Percentiles rank a stretch among this genome's conserved stretches.
Evolutionary conservation across 1,140 invertebrate genomes (phyloP).

Genomic region (Cyclina sinensis): DNA sequence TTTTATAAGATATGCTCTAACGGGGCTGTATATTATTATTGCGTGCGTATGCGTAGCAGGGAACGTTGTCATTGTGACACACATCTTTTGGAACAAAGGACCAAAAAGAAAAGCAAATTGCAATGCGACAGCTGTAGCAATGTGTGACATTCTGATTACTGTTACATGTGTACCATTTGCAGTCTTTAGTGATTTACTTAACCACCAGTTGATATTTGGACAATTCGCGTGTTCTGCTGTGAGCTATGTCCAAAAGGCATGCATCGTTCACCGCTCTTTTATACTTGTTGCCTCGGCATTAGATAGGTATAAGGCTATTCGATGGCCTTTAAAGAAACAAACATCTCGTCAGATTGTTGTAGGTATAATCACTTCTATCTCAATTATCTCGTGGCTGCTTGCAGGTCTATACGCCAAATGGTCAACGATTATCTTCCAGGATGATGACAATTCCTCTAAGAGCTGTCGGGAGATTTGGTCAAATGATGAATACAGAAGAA

Average conservation of each 20-base stretch:
- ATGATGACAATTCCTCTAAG: background rate
- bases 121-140: background rate
- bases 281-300: too few relatives aligned
- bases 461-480: too few relatives aligned
- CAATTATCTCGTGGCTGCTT: too few relatives aligned
- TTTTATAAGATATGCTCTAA: too few relatives aligned
- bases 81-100: background rate
- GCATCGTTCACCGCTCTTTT: constrained; percentile 23
- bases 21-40: too few relatives aligned
- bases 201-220: constrained; percentile 51
- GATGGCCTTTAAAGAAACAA: background rate
- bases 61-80: background rate
- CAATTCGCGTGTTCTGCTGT: constrained; percentile 19
- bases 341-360: background rate
- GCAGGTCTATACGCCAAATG: background rate
- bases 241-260: constrained; percentile 7
- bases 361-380: background rate
- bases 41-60: background rate
- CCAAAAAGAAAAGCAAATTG: background rate
- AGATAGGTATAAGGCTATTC: constrained; percentile 6
- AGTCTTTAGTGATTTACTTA: constrained; percentile 36
- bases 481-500: too few relatives aligned
- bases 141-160: constrained; percentile 11
- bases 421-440: background rate
- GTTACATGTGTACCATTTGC: constrained; percentile 35